Evolutionary conservation across 2,797 vertebrate genomes (phyloP).

Genomic region (Peromyscus nudipes): DNA sequence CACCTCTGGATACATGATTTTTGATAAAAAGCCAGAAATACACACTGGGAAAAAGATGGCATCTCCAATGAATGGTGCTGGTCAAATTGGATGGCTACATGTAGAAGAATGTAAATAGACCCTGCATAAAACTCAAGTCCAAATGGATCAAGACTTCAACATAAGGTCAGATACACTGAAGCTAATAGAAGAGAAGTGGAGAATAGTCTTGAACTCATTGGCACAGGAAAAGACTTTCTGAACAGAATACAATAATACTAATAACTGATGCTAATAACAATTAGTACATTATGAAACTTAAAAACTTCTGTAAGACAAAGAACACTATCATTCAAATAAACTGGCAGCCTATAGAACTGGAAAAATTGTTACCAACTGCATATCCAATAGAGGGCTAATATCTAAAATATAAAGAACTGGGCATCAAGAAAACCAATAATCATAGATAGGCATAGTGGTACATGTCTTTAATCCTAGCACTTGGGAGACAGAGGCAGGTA

Average conservation of each 20-base stretch:
- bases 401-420: neutral
- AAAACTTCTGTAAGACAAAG: neutral
- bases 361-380: neutral
- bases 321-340: neutral
- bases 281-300: neutral
- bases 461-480: neutral
- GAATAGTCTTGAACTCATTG: neutral
- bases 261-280: neutral
- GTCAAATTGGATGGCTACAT: neutral
- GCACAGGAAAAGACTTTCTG: neutral
- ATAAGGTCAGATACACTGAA: neutral
- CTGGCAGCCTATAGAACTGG: neutral
- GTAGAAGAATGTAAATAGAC: no score
- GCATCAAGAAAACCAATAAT: neutral
- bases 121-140: neutral
- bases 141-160: neutral
- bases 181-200: neutral
- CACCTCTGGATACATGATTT: neutral
- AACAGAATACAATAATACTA: neutral
- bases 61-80: neutral
- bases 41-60: neutral
- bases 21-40: neutral
- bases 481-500: neutral
- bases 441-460: neutral
- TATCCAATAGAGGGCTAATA: neutral